Conservation (phyloP, 2,797 vertebrate species). For the Takifugu rubripes region DNA sequence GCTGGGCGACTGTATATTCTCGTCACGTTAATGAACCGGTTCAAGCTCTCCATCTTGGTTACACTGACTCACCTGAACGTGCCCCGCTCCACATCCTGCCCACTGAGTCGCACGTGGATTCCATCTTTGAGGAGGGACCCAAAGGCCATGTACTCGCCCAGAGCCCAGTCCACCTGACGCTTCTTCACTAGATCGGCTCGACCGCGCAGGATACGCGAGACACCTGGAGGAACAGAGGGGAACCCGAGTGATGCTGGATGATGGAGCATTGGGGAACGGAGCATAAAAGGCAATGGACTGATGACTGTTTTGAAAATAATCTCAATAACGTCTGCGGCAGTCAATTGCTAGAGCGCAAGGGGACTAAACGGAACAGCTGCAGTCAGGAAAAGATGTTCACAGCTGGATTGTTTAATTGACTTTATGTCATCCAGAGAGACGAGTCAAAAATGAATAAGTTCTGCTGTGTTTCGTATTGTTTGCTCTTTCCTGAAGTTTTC, state of each 20-base stretch:
- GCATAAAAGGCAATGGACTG: constrained; percentile 15
- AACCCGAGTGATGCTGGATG: neutral
- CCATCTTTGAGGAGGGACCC: constrained; percentile 92
- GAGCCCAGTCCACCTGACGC: constrained; percentile 88
- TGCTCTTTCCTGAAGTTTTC: too few species aligned
- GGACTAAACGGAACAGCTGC: constrained; percentile 16
- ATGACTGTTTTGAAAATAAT: constrained; percentile 5
- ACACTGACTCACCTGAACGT: constrained; percentile 83
- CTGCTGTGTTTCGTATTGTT: too few species aligned
- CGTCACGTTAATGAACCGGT: too few species aligned
- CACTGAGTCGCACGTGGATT: constrained; percentile 88
- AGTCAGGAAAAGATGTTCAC: constrained; percentile 14
- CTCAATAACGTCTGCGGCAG: constrained; percentile 8
- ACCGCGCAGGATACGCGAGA: constrained; percentile 85
- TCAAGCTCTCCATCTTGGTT: neutral
- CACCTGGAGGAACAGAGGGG: constrained; percentile 52
- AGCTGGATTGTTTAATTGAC: constrained; percentile 26
- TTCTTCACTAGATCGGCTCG: constrained; percentile 83
- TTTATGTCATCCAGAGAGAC: constrained; percentile 1
- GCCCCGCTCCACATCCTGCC: constrained; percentile 90
- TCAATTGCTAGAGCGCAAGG: constrained; percentile 4
- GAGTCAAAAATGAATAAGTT: too few species aligned
- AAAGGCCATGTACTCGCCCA: constrained; percentile 91
- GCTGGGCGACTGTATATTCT: too few species aligned
- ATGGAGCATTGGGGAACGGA: constrained; percentile 1